Conservation (phyloP, 2,113 vertebrate species). For the Anguilla rostrata region DNA sequence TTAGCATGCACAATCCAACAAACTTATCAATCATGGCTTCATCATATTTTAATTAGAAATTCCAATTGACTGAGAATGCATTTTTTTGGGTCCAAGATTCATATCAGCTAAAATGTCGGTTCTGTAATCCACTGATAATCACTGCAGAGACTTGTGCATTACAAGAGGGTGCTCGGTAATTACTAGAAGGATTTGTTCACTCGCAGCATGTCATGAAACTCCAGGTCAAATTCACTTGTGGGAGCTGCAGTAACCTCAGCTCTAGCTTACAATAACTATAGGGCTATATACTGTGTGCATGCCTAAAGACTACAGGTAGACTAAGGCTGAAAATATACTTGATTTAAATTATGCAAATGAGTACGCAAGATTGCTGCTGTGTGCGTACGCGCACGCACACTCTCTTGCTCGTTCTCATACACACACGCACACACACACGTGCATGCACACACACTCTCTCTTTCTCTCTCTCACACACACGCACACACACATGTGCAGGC, state of each 20-base stretch:
- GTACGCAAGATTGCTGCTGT: no score
- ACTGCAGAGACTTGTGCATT: slow-evolving; percentile 24
- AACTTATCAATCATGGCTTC: slow-evolving; percentile 33
- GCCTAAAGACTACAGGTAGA: not conserved
- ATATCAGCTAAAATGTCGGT: slow-evolving; percentile 12
- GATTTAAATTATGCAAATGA: no score
- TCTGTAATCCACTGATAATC: slow-evolving; percentile 28
- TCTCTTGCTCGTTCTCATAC: not conserved
- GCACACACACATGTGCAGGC: no score
- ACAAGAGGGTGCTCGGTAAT: slow-evolving; percentile 28
- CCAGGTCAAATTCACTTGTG: not conserved
- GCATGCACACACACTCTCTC: no score
- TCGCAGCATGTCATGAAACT: slow-evolving; percentile 6
- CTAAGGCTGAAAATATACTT: not conserved
- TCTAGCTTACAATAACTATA: slow-evolving; percentile 1
- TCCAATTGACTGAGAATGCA: slow-evolving; percentile 22
- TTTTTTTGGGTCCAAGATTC: slow-evolving; percentile 33
- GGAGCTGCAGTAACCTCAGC: not conserved
- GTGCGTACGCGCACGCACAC: no score
- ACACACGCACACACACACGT: not conserved
- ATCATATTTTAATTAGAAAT: slow-evolving; percentile 45
- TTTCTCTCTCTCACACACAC: no score
- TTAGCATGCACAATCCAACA: slow-evolving; percentile 40
- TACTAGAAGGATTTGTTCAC: not conserved
- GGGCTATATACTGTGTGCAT: not conserved